A percentile compares a stretch with the other conserved stretches of the same genome.
Conservation (phyloP, 2,888 invertebrate genomes). For the Autographa pulchrina region DNA sequence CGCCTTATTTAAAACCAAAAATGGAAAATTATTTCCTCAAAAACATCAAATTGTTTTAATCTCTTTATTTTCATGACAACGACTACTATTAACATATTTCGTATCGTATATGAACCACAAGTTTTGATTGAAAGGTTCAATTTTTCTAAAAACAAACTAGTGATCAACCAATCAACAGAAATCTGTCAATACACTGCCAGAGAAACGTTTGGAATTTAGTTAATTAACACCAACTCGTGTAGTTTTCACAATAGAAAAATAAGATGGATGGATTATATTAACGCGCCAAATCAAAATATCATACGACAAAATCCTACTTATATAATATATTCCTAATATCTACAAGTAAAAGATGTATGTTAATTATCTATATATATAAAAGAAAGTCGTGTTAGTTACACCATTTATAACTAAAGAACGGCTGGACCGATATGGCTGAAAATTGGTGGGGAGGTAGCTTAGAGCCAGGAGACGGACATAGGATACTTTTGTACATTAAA, state of each 20-base stretch:
- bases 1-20: not conserved
- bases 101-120: not conserved
- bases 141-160: not conserved
- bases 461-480: no score
- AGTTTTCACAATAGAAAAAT: not conserved
- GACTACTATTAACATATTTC: not conserved
- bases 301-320: no score
- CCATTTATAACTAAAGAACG: no score
- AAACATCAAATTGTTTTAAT: not conserved
- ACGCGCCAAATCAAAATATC: no score
- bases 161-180: not conserved
- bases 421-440: no score
- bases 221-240: not conserved
- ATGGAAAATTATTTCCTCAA: not conserved
- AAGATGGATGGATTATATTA: not conserved
- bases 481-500: no score
- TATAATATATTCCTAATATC: no score
- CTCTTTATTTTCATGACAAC: not conserved
- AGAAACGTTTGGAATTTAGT: not conserved
- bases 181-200: not conserved
- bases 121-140: not conserved
- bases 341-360: no score
- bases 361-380: no score
- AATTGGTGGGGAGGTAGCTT: no score
- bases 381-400: no score